Evolutionary conservation across 2,888 invertebrate genomes (phyloP).

Genomic region (Cephonodes hylas): DNA sequence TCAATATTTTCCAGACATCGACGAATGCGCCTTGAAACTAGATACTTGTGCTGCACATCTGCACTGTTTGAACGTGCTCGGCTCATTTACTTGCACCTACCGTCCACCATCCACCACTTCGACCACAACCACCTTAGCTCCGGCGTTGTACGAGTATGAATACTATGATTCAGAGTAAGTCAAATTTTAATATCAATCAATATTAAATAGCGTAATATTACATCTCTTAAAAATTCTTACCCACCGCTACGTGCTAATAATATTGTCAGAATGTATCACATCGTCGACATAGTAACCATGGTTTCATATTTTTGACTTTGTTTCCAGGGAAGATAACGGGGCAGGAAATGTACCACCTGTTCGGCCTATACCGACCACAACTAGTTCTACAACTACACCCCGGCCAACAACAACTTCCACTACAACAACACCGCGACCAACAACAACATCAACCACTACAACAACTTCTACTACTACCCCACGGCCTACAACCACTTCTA

Average conservation of each 20-base stretch:
- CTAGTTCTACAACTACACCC: slow-evolving; percentile 17
- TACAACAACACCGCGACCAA: slow-evolving; percentile 26
- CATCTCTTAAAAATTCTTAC: too few species aligned
- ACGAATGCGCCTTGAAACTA: slow-evolving; percentile 82
- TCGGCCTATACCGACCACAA: slow-evolving; percentile 17
- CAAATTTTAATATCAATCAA: too few species aligned
- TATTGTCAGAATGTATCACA: neutral
- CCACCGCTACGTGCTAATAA: too few species aligned
- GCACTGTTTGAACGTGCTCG: slow-evolving; percentile 95
- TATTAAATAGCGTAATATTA: too few species aligned
- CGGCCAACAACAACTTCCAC: slow-evolving; percentile 20
- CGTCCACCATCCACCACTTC: slow-evolving; percentile 36
- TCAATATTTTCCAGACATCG: slow-evolving; percentile 75
- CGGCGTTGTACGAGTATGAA: slow-evolving; percentile 52
- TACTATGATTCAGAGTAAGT: slow-evolving; percentile 67
- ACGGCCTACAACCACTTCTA: slow-evolving; percentile 28
- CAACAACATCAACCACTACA: slow-evolving; percentile 31
- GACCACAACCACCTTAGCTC: slow-evolving; percentile 29
- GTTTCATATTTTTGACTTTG: slow-evolving; percentile 13
- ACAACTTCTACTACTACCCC: slow-evolving; percentile 33
- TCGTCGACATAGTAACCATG: slow-evolving; percentile 1
- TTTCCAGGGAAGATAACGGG: slow-evolving; percentile 49
- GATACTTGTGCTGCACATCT: slow-evolving; percentile 64
- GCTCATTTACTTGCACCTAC: slow-evolving; percentile 90
- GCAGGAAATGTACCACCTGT: slow-evolving; percentile 27